Evolutionary conservation across 1,140 invertebrate genomes (phyloP), one percentile per base, ranked within the genome.

Genomic region (Vanessa tameamea): DNA sequence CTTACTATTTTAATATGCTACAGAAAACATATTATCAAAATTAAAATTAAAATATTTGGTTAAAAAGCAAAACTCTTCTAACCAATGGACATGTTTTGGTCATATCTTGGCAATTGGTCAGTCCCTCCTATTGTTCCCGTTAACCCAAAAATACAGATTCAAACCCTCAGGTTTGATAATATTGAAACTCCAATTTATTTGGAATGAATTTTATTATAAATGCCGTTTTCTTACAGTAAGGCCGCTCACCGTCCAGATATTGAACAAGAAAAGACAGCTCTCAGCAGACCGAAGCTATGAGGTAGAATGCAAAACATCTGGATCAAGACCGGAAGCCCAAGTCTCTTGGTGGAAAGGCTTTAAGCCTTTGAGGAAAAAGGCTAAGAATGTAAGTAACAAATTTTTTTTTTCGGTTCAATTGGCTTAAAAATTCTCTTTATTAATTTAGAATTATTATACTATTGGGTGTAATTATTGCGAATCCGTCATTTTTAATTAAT

Each of bases 291-390:
- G 95, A 81, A 94, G 94, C 70, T 96, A 97, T 81, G 96, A 97
- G 67, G 94, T 98, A 37, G 96, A 97, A 81, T 98, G 97, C 84
- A 94, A 95, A 71, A 95, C 96, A 7, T 94, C 94, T 0, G 97
- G 97, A 47, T 97, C 97, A 0, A 94, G 96, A 73, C 97, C 97
- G 1, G 94, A 95, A 73, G 96, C 97, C 0, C 88, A 94, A 7
- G 95, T 98, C 76, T 96, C 96, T 13, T 98, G 96, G 96, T 97
- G 96, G 96, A 97, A 96, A 82, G 95, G 95, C 26, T 95, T 94
- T 77, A 94, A 95, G 70, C 95, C 96, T 81, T 94, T 97, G 43
- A 95, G 96, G 86, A 94, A 94, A 84, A 94, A 95, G 77, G 94
- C 95, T 64, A 95, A 96, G 87, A 96, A 95, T 82, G 96, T 97